These are phyloP conservation scores for Phaonia tiefii DNA, from an alignment of 2,888 invertebrate species.

Conservation along the genomic window DNA sequence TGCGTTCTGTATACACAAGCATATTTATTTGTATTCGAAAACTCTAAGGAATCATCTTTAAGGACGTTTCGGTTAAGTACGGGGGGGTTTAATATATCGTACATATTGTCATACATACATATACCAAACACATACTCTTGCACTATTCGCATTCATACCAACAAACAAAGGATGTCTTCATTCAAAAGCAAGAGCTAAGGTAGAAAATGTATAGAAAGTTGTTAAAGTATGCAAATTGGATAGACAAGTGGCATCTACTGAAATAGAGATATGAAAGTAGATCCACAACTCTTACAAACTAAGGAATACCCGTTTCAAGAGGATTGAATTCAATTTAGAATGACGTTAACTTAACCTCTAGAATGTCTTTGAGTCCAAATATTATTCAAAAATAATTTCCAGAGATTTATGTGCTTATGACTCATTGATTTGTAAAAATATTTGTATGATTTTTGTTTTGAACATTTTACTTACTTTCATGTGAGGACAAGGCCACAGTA, in stretches of 20 bases:
- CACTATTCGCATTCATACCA: background rate
- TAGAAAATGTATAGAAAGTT: background rate
- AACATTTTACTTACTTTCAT: slow-evolving; percentile 79
- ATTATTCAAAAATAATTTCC: no score
- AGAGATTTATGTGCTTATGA: background rate
- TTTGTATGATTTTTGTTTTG: no score
- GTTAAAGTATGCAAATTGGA: no score
- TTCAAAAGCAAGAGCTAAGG: background rate
- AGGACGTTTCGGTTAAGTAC: background rate
- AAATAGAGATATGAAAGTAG: no score
- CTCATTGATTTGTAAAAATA: slow-evolving; percentile 7
- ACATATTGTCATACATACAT: background rate
- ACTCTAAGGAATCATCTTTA: background rate
- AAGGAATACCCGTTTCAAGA: no score
- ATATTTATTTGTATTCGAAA: slow-evolving; percentile 2
- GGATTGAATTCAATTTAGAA: no score
- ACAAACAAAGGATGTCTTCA: background rate
- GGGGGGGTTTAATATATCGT: background rate
- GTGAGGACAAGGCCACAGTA: slow-evolving; percentile 80
- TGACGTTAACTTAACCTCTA: no score
- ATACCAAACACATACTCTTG: background rate
- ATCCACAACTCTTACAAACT: no score
- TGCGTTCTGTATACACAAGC: background rate
- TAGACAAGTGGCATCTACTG: no score
- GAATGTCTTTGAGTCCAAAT: no score